phyloP scores from a whole-genome alignment of 2,113 vertebrate genomes.

The Bothrops jararaca region DNA sequence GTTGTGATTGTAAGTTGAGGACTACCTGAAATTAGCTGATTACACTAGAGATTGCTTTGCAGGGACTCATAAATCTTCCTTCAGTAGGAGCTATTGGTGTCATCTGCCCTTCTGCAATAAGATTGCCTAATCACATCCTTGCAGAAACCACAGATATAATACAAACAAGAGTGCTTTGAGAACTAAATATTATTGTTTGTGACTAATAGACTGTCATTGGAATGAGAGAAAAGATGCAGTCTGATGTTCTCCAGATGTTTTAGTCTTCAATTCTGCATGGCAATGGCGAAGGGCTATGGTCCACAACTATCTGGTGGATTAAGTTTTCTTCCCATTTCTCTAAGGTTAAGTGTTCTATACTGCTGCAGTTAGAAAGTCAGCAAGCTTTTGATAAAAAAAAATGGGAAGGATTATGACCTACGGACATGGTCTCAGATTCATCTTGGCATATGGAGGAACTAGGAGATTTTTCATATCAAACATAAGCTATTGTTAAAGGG shows the following conservation, averaged over 20 bases:
- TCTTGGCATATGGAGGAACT: not conserved
- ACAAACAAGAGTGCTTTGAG: not conserved
- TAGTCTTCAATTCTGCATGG: not conserved
- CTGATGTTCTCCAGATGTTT: not conserved
- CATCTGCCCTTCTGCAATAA: not conserved
- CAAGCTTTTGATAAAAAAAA: constrained; percentile 8
- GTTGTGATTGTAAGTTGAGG: not conserved
- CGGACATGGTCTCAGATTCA: not conserved
- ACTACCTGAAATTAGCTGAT: not conserved
- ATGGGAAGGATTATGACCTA: not conserved
- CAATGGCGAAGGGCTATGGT: not conserved
- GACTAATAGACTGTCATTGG: not conserved
- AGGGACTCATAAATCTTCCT: not conserved
- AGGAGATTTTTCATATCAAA: not conserved
- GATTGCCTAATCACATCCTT: not conserved
- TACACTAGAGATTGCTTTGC: not conserved
- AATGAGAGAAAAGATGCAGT: not conserved
- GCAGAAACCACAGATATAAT: not conserved
- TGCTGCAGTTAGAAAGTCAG: not conserved
- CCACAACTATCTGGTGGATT: not conserved
- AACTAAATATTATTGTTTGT: not conserved
- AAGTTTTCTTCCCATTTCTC: not conserved
- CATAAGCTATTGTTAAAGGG: not conserved
- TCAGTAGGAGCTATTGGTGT: not conserved
- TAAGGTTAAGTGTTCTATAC: not conserved